Percentiles rank a stretch among this genome's conserved stretches.
Evolutionary conservation across 2,888 invertebrate genomes (phyloP).

Genomic region (Thymelicus acteon): DNA sequence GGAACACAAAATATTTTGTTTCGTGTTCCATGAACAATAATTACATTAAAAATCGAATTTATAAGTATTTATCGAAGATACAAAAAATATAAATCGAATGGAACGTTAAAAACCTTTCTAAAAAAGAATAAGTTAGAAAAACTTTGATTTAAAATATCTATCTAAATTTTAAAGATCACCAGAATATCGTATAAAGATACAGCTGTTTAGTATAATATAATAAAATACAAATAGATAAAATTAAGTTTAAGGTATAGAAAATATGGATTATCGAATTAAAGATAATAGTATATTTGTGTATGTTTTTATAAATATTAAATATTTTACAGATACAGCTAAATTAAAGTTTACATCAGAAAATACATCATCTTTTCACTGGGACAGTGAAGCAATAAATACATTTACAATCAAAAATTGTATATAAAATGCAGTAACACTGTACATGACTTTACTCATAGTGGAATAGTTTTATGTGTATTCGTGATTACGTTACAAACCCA

Average conservation of each 20-base stretch:
- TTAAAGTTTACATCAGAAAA: conserved; percentile 32
- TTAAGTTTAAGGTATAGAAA: not conserved
- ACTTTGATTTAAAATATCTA: not conserved
- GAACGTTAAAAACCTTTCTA: not conserved
- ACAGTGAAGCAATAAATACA: conserved; percentile 32
- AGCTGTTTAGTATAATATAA: not conserved
- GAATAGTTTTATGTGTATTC: conserved; percentile 27
- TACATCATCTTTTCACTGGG: conserved; percentile 27
- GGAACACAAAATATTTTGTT: no score
- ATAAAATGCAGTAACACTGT: conserved; percentile 32
- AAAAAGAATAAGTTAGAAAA: not conserved
- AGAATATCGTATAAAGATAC: not conserved
- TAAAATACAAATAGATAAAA: not conserved
- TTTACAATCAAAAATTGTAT: conserved; percentile 18
- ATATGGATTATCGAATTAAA: conserved; percentile 6
- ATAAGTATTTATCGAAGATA: no score
- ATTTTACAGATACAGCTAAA: conserved; percentile 20
- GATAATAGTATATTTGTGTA: not conserved
- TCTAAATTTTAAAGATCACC: conserved; percentile 1
- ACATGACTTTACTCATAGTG: conserved; percentile 20
- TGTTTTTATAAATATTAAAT: conserved; percentile 7
- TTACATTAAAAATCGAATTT: no score
- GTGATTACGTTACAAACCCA: no score
- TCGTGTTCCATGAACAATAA: no score
- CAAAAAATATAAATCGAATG: not conserved